Evolutionary conservation across 2,113 vertebrate genomes (phyloP).

Genomic region (Percina caprodes): DNA sequence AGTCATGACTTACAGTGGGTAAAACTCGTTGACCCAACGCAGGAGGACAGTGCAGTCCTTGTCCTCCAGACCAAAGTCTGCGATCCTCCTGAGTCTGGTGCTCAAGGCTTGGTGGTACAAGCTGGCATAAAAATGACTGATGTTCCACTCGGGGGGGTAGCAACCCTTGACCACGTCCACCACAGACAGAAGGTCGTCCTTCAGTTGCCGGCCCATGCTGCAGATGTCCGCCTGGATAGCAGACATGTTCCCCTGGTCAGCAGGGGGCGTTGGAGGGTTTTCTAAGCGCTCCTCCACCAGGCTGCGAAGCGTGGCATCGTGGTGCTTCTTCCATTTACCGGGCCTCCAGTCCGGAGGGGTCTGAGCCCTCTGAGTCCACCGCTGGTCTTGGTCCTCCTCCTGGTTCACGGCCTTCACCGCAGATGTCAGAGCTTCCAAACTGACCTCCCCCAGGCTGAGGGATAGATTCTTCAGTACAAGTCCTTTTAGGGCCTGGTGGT

Average conservation of each 20-base stretch:
- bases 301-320: constrained; percentile 75
- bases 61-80: constrained; percentile 84
- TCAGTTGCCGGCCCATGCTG: constrained; percentile 85
- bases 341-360: constrained; percentile 76
- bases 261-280: constrained; percentile 7
- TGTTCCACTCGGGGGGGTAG: constrained; percentile 85
- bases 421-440: constrained; percentile 78
- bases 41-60: constrained; percentile 86
- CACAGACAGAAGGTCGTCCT: constrained; percentile 86
- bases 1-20: constrained; percentile 76
- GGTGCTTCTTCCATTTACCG: constrained; percentile 80
- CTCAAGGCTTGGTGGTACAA: constrained; percentile 86
- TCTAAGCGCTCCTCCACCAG: constrained; percentile 83
- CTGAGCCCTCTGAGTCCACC: constrained; percentile 47
- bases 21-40: constrained; percentile 87
- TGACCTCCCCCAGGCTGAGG: constrained; percentile 45
- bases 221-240: constrained; percentile 77
- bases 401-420: constrained; percentile 85
- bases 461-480: constrained; percentile 78
- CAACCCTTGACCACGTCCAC: constrained; percentile 80
- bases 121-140: constrained; percentile 87
- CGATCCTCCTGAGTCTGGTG: constrained; percentile 68
- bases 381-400: constrained; percentile 86
- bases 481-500: constrained; percentile 76
- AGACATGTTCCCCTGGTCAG: constrained; percentile 14